phyloP scores from a whole-genome alignment of 2,888 invertebrate genomes.

The Branchipolynoe longqiensis region DNA sequence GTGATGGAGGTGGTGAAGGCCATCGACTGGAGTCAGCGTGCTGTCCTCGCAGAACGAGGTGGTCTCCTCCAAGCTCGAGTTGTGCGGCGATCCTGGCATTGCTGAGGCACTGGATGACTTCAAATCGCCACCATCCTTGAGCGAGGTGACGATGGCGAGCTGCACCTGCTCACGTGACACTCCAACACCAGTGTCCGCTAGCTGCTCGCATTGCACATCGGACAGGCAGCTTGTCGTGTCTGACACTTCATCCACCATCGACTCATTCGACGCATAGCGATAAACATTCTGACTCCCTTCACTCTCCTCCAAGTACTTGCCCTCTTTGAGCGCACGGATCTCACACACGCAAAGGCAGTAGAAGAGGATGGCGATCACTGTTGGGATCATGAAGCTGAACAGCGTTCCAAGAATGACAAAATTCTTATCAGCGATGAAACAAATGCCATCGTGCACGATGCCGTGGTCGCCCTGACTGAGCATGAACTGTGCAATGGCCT shows the following conservation, averaged over 20 bases:
- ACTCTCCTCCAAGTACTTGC: slow-evolving; percentile 61
- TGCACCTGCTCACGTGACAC: slow-evolving; percentile 59
- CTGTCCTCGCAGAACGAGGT: slow-evolving; percentile 58
- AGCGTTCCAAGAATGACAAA: slow-evolving; percentile 68
- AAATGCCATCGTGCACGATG: slow-evolving; percentile 62
- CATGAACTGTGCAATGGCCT: slow-evolving; percentile 69
- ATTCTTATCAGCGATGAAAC: slow-evolving; percentile 68
- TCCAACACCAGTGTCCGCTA: neutral
- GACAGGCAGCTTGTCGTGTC: slow-evolving; percentile 59
- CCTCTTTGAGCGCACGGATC: slow-evolving; percentile 59
- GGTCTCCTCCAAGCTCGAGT: slow-evolving; percentile 27
- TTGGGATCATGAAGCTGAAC: slow-evolving; percentile 67
- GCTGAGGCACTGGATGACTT: slow-evolving; percentile 3
- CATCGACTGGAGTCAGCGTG: slow-evolving; percentile 13
- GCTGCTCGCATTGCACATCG: slow-evolving; percentile 21
- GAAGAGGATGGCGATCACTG: slow-evolving; percentile 61
- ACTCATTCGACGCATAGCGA: slow-evolving; percentile 60
- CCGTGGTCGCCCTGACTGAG: slow-evolving; percentile 67
- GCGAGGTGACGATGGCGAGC: slow-evolving; percentile 58
- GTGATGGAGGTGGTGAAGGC: neutral
- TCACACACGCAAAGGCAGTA: slow-evolving; percentile 63
- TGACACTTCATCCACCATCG: slow-evolving; percentile 54
- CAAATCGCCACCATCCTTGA: slow-evolving; percentile 10
- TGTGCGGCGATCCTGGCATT: slow-evolving; percentile 8
- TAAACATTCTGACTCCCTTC: slow-evolving; percentile 60